These are phyloP conservation scores for Diaperis boleti DNA, from an alignment of 2,888 invertebrate genomes.

Conservation along the genomic window DNA sequence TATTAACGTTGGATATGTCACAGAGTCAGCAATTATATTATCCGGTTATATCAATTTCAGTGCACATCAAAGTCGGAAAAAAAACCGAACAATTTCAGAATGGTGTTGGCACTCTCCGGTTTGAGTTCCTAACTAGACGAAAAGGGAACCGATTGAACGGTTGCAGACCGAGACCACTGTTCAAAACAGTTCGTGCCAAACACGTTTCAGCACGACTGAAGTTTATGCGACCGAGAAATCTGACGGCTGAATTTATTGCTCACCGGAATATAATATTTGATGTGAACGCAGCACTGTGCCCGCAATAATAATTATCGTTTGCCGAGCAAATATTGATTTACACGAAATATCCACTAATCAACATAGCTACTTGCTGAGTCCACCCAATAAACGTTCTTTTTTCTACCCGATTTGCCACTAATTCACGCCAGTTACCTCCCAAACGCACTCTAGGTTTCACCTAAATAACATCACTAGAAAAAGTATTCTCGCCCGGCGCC, in stretches of 20 bases:
- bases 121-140: conserved; percentile 32
- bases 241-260: conserved; percentile 44
- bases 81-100: conserved; percentile 22
- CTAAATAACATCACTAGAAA: conserved; percentile 1
- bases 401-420: conserved; percentile 4
- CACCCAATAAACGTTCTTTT: conserved; percentile 13
- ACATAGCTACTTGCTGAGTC: conserved; percentile 39
- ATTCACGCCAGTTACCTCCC: conserved; percentile 14
- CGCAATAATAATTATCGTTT: conserved; percentile 44
- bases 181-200: conserved; percentile 43
- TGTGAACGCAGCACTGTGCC: conserved; percentile 43
- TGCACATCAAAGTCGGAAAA: conserved; percentile 22
- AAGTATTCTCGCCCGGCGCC: conserved; percentile 28
- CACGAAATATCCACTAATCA: conserved; percentile 41
- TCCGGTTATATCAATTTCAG: conserved; percentile 26
- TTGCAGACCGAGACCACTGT: conserved; percentile 35
- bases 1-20: conserved; percentile 27
- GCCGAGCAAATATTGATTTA: conserved; percentile 42
- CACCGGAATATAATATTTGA: conserved; percentile 44
- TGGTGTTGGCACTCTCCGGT: conserved; percentile 25
- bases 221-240: conserved; percentile 45
- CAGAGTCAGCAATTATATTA: conserved; percentile 27
- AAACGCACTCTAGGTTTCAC: conserved; percentile 3
- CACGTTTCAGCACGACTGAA: conserved; percentile 44
- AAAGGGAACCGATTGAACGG: conserved; percentile 29